Percentiles rank a stretch among this genome's conserved stretches.
Conservation (phyloP, 2,797 vertebrate genomes). For the Microctenopoma stevenorrisi region DNA sequence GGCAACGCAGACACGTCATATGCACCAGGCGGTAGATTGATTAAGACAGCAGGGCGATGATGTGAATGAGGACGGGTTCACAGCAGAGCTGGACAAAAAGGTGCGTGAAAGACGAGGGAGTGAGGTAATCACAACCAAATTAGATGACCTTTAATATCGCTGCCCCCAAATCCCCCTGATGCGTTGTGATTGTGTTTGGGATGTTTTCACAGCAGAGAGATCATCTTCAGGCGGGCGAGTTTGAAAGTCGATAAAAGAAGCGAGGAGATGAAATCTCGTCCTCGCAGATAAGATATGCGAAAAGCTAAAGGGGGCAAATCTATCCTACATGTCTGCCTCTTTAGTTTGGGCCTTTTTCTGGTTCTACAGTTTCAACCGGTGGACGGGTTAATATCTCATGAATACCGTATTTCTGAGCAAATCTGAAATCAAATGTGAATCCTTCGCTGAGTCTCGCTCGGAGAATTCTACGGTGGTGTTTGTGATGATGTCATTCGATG, state of each 20-base stretch:
- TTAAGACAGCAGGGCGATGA: constrained; percentile 19
- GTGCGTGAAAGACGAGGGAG: constrained; percentile 49
- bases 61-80: neutral
- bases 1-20: constrained; percentile 28
- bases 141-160: constrained; percentile 69
- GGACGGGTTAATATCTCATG: constrained; percentile 1
- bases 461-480: too few relatives aligned
- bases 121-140: constrained; percentile 57
- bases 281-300: constrained; percentile 47
- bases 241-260: constrained; percentile 55
- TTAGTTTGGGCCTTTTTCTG: constrained; percentile 9
- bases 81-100: constrained; percentile 20
- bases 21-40: constrained; percentile 25
- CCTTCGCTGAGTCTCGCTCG: too few relatives aligned
- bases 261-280: constrained; percentile 47
- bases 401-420: constrained; percentile 5
- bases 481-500: too few relatives aligned
- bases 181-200: constrained; percentile 55
- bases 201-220: constrained; percentile 37
- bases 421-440: too few relatives aligned
- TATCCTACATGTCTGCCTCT: constrained; percentile 30
- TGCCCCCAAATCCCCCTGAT: constrained; percentile 24
- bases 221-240: constrained; percentile 32
- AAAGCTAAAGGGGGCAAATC: constrained; percentile 36
- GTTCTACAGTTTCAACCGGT: constrained; percentile 17